Percentiles rank a stretch among this genome's conserved stretches.
Evolutionary conservation across 2,797 vertebrate genomes (phyloP).

Genomic region (Mus caroli): DNA sequence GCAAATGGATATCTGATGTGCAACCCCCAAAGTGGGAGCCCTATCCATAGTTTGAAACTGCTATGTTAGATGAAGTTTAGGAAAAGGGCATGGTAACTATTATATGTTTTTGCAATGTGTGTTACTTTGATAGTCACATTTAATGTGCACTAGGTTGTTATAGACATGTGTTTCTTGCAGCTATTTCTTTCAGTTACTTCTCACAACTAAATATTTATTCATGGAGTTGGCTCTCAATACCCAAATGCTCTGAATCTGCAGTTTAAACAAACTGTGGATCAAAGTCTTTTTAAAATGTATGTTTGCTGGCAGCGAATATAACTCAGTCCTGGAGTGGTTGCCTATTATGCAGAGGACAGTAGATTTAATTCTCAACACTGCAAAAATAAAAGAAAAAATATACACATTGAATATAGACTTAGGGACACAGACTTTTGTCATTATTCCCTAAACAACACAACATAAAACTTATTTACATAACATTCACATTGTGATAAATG

Average conservation of each 20-base stretch:
- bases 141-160: neutral
- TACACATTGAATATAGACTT: neutral
- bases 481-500: neutral
- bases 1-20: neutral
- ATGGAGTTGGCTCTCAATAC: neutral
- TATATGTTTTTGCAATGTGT: neutral
- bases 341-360: neutral
- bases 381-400: neutral
- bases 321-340: neutral
- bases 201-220: conserved; percentile 27
- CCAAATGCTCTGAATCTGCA: neutral
- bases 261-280: neutral
- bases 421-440: neutral
- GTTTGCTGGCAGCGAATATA: neutral
- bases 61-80: neutral
- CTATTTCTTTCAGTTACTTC: neutral
- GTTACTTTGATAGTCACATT: neutral
- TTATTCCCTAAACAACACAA: neutral
- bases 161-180: neutral
- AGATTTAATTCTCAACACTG: neutral
- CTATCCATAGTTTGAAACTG: neutral
- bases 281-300: neutral
- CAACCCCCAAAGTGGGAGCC: neutral
- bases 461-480: neutral
- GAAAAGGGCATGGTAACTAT: neutral